Conservation (phyloP, 2,888 invertebrate genomes). For the Hyposoter didymator region DNA sequence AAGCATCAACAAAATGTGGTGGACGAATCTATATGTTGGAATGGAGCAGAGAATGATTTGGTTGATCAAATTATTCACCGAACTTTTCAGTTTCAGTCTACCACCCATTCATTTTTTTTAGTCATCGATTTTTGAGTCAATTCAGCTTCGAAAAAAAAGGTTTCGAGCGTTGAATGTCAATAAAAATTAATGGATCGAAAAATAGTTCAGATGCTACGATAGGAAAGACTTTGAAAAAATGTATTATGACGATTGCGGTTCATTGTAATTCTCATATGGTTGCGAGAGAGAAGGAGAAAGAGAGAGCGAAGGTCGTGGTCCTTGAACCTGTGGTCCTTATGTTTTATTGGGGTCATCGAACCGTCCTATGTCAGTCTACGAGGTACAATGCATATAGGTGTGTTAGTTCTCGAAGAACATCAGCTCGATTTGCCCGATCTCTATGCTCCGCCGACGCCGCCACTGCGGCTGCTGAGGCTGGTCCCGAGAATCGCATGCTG, state of each 20-base stretch:
- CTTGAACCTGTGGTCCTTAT: conserved; percentile 72
- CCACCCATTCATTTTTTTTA: too few relatives aligned
- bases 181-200: background rate
- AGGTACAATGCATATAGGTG: conserved; percentile 31
- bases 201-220: background rate
- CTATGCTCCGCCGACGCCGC: conserved; percentile 33
- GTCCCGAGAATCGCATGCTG: conserved; percentile 50
- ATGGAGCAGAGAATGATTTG: too few relatives aligned
- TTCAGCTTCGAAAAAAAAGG: background rate
- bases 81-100: too few relatives aligned
- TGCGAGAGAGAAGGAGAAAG: conserved; percentile 15
- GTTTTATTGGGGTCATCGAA: conserved; percentile 71
- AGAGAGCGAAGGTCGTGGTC: conserved; percentile 68
- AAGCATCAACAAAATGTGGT: too few relatives aligned
- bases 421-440: conserved; percentile 60
- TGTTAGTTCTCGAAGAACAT: conserved; percentile 54
- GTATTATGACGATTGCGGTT: conserved; percentile 30
- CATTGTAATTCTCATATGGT: conserved; percentile 32
- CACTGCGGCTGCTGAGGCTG: conserved; percentile 33
- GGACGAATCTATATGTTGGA: too few relatives aligned
- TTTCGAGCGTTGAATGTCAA: background rate
- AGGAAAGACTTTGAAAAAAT: background rate
- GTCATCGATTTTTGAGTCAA: background rate
- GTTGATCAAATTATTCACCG: too few relatives aligned
- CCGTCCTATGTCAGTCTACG: conserved; percentile 63